Evolutionary conservation across 2,113 vertebrate genomes (phyloP), one percentile per base, ranked within the genome.

Genomic region (Nanorana parkeri): DNA sequence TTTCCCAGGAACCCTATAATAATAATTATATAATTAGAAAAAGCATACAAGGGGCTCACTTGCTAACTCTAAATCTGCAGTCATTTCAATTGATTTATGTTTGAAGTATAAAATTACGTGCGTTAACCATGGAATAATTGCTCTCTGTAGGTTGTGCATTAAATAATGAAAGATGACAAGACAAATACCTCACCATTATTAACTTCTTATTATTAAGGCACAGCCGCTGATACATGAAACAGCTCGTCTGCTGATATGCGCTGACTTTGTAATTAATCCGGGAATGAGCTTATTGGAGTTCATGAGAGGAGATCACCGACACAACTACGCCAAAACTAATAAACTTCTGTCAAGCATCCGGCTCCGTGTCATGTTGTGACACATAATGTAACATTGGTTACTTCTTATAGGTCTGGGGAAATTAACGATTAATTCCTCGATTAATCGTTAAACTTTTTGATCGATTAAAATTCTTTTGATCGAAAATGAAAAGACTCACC

Each of bases 111-210:
- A 66, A 68, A 36, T 24, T 54, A 21, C 29, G 36, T 58, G 65
- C 58, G 24, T 47, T 68, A 68, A n/a, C 29, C 24, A 16, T n/a
- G 20, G 63, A 68, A 68, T 60, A 79, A 79, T 79, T 68, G 65
- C 65, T 68, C 52, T 79, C 77, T 47, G 54, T 56, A 68, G 77
- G 76, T 78, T 55, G 63, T 20, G 67, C 67, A 79, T 68, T 58
- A 79, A 79, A 79, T 79, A 79, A 68, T 79, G 65, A 68, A 68
- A 68, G 77, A 68, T 68, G 77, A 79, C 64, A 68, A 56, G 64
- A 79, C 52, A 68, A 56, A 79, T 68, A 79, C 52, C 65, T 68
- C 29, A 19, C 65, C 41, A 60, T 68, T 68, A 68, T 79, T 41
- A 79, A 41, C 63, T 56, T 56, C 64, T n/a, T 67, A 29, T 16